Evolutionary conservation across 1,140 invertebrate species (phyloP), one percentile per base, ranked within the genome.

Genomic region (Orius laevigatus): DNA sequence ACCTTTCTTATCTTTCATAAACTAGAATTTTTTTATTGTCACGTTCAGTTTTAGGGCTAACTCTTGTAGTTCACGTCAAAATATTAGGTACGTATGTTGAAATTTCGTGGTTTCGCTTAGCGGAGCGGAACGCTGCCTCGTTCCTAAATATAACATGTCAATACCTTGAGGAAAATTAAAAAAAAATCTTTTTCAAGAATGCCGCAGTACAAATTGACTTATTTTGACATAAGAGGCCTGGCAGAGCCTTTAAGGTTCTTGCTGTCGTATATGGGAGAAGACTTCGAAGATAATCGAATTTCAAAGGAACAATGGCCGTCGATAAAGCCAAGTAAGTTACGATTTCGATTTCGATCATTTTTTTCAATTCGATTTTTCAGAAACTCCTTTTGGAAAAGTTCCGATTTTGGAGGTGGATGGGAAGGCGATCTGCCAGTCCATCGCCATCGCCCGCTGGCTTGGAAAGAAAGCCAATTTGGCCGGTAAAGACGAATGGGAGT

Each of bases 201-300:
- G 2, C 56, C 10, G 76, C 75, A 60, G 76, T 77, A 76, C 60
- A 77, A 75, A 58, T 52, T 82, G 14, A 70, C 67, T 11, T 82
- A 81, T 55, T 84, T 83, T 59, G 67, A 77, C 42, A 56, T 75
- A 0, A 74, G 72, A 53, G 82, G 76, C 42, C 62, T 82, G 10
- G 81, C 64, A 1, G 83, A 89, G 59, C 69, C 80, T 5, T 77
- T 82, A 44, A 71, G 84, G 34, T 77, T 78, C 45, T 57, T 90
- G 2, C 61, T 88, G 0, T 72, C 70, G 32, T 83, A 85, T 61
- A 74, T 70, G 5, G 72, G 68, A 45, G 65, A 77, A 11, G 69
- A 75, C 18, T 89, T 78, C 57, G 76, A 82, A 59, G 84, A 89
- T 60, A 57, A 70, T 2, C 70, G 78, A 41, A 68, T 77, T 50